Base-by-base conservation (phyloP, 2,113 vertebrate genomes). In the Orthonyx spaldingii region DNA sequence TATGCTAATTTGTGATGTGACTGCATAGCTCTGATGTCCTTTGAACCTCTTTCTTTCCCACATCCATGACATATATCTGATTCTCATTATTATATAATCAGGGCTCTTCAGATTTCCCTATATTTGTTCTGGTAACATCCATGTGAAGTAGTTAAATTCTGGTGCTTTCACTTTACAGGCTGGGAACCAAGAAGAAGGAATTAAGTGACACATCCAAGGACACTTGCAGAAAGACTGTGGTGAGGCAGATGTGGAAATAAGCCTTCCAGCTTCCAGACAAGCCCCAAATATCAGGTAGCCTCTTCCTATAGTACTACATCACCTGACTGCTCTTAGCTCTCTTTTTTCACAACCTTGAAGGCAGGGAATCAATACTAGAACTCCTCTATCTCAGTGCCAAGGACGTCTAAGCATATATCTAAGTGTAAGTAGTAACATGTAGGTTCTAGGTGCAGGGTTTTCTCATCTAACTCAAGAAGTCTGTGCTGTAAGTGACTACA, bases 1-100 rank as follows among this genome's bases (percentile, higher is more conserved):
- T 59, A 87, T 70, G 82, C 16, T 84, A 78, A 87, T 89, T 93
- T 84, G 52, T 71, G 37, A 79, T 56, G 44, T 68, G 39, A 46
- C 74, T 87, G 44, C 78, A 72, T 63, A 86, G 5, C 93, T 75
- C 47, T 94, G 46, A 46, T 64, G 16, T 70, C 72, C 42, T 84
- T 92, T 94, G 59, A 89, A 84, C 55, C 21, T 82, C 84, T 78
- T 81, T 90, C 75, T 88, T 94, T 95, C 83, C 68, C 83, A 86
- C 75, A 81, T 63, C 35, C 66, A 28, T 70, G 42, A 30, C 50
- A 84, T 92, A 90, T 95, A 35, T 90, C 77, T 93, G 61, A 93
- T 94, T 93, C 57, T 87, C 65, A 69, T 87, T 84, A 89, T 76
- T 94, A 46, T 75, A 37, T 35, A 64, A 52, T 76, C 88, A 84